Percentiles rank a stretch among this genome's conserved stretches.
Evolutionary conservation across 2,113 vertebrate species (phyloP).

Genomic region (Engraulis encrasicolus): DNA sequence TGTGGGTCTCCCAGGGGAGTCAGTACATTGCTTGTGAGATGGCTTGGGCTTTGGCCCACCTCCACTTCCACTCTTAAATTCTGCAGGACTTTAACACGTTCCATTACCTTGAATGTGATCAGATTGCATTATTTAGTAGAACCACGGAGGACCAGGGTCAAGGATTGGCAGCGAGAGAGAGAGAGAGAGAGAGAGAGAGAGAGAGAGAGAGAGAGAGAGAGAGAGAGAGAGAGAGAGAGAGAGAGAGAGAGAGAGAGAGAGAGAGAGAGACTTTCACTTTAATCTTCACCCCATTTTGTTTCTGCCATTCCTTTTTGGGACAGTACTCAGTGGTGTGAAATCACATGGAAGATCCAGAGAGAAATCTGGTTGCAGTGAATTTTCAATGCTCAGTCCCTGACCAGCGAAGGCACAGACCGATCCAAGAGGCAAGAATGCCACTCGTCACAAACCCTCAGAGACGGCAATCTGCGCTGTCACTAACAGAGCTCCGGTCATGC

Average conservation of each 20-base stretch:
- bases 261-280: neutral
- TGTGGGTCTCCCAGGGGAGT: neutral
- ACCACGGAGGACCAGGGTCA: neutral
- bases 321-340: neutral
- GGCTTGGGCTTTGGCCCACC: neutral
- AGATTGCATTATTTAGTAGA: slow-evolving; percentile 35
- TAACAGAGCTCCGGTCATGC: neutral
- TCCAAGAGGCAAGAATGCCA: neutral
- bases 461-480: neutral
- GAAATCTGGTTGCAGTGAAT: neutral
- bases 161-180: slow-evolving; percentile 2
- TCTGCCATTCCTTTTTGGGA: neutral
- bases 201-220: neutral
- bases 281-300: neutral
- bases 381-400: neutral
- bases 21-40: neutral
- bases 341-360: slow-evolving; percentile 5
- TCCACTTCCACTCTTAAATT: slow-evolving; percentile 35
- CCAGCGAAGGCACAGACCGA: neutral
- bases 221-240: neutral
- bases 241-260: neutral
- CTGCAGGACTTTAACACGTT: slow-evolving; percentile 30
- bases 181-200: neutral
- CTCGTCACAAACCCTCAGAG: neutral
- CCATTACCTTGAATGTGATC: slow-evolving; percentile 34